These are phyloP conservation scores for Synanthedon formicaeformis DNA, from an alignment of 2,888 invertebrate species.

Conservation along the genomic window DNA sequence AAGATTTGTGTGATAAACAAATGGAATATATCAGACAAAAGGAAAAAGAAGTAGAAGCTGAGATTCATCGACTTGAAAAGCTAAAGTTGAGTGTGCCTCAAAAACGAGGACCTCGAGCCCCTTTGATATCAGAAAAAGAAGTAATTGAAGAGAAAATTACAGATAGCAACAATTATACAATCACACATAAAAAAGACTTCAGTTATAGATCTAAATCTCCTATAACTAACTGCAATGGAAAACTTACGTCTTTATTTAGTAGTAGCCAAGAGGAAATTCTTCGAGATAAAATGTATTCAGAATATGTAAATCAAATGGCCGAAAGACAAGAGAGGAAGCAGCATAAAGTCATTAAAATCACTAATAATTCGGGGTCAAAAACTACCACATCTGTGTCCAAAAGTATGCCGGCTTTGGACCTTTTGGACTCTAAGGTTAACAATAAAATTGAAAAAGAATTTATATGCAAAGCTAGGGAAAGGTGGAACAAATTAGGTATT, in stretches of 20 bases:
- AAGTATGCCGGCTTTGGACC: slow-evolving; percentile 44
- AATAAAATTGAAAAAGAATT: slow-evolving; percentile 80
- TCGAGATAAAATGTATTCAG: slow-evolving; percentile 86
- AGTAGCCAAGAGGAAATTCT: slow-evolving; percentile 80
- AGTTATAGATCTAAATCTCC: slow-evolving; percentile 23
- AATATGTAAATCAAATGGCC: slow-evolving; percentile 83
- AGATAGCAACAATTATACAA: slow-evolving; percentile 41
- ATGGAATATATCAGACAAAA: slow-evolving; percentile 75
- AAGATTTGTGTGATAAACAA: slow-evolving; percentile 74
- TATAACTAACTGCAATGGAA: slow-evolving; percentile 22
- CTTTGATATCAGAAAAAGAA: slow-evolving; percentile 49
- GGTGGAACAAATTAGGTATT: slow-evolving; percentile 77
- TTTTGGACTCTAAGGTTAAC: slow-evolving; percentile 49
- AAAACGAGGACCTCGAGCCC: slow-evolving; percentile 43
- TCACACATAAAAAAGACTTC: slow-evolving; percentile 59
- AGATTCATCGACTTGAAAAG: slow-evolving; percentile 73
- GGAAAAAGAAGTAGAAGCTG: slow-evolving; percentile 76
- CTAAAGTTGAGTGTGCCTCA: slow-evolving; percentile 41
- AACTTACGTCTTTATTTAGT: slow-evolving; percentile 49
- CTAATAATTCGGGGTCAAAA: slow-evolving; percentile 56
- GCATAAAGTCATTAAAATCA: slow-evolving; percentile 84
- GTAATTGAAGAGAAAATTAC: slow-evolving; percentile 20
- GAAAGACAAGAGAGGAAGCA: slow-evolving; percentile 83
- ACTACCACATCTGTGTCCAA: slow-evolving; percentile 32
- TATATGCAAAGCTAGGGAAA: slow-evolving; percentile 79